Base-by-base conservation (phyloP, 2,888 invertebrate genomes). In the Phoenoteleia sp. region DNA sequence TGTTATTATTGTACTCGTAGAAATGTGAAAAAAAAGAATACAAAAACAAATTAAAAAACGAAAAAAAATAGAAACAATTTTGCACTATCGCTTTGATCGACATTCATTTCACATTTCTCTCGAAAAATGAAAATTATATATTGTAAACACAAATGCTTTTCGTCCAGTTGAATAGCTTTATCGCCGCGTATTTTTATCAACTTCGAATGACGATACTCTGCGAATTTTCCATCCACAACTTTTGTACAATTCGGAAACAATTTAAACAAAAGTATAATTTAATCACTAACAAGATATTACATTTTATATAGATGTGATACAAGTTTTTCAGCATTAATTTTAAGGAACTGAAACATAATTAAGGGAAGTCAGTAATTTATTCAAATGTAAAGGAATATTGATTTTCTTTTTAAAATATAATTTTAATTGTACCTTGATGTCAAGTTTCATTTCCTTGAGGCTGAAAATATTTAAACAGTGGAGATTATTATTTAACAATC, bases 1-100 rank as follows among this genome's bases (percentile, higher is more conserved):
- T 84, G 67, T 72, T 81, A 76, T 81, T 85, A 74, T 58, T 76
- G 54, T 71, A 66, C 33, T 74, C 67, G 52, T 85, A 79, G 77
- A 81, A 76, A 79, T 79, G 80, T 80, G 79, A 67, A 69, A 62
- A 58, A 47, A 36, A 25, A 58, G 13, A 4, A 72, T 4, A 52
- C 21, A 27, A 49, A 36, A 21, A 56, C 15, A 7, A 58, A n/a
- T 49, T 15, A 25, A 49, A 36, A 21, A 27, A 56, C 23, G 5
- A 71, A 13, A 58, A 25, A 23, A 47, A 29, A 19, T 27, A 13
- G 21, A 29, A 19, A 60, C 3, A 49, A 33, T 49, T n/a, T 36
- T 6, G 62, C 66, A 66, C 56, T 52, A 64, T 71, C 56, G 71
- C 64, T 72, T 64, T 13, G 62, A 62, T 19, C 25, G 13, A 54